phyloP scores from a whole-genome alignment of 2,797 vertebrate genomes.

The Hafferia zeledoni region DNA sequence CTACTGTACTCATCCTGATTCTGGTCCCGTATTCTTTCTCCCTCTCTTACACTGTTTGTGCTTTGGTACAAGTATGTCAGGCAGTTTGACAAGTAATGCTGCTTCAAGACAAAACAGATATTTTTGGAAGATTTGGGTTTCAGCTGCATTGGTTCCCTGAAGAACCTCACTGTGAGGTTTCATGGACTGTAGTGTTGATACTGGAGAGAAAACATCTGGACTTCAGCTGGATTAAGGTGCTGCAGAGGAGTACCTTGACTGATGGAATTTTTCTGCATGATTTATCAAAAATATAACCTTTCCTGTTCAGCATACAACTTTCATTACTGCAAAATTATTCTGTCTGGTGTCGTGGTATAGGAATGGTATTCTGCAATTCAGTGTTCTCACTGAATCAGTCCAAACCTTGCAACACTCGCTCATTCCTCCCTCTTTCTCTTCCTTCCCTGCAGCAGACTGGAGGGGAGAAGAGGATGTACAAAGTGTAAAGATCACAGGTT shows the following conservation, averaged over 20 bases:
- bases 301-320: not conserved
- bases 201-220: not conserved
- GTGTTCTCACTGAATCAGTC: not conserved
- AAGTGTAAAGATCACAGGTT: fast-evolving
- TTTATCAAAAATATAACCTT: not conserved
- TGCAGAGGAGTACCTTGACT: not conserved
- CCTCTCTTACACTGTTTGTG: not conserved
- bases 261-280: not conserved
- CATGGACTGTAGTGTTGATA: not conserved
- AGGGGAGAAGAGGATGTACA: not conserved
- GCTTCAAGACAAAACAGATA: not conserved
- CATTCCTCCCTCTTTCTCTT: not conserved
- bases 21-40: not conserved
- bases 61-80: not conserved
- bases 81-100: not conserved
- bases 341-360: fast-evolving
- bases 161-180: not conserved
- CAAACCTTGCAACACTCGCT: fast-evolving
- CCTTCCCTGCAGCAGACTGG: fast-evolving
- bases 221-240: not conserved
- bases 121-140: not conserved
- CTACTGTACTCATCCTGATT: not conserved
- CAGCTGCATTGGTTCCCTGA: not conserved
- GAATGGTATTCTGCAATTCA: not conserved
- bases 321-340: not conserved